Conservation (phyloP, 2,113 vertebrate genomes). For the Aegypius monachus region DNA sequence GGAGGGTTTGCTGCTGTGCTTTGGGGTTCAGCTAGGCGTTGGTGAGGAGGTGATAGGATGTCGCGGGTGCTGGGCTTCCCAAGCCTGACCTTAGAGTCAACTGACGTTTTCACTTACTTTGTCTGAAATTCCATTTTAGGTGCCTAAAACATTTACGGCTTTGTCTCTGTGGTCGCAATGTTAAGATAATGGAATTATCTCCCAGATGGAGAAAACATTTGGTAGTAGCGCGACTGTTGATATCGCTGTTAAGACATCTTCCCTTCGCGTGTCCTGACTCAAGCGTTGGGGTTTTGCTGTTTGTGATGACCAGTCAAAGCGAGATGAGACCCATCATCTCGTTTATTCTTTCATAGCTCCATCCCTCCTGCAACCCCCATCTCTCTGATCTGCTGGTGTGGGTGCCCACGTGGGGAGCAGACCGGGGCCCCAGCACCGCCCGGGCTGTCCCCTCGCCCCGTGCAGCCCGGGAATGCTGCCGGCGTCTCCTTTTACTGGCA, state of each 20-base stretch:
- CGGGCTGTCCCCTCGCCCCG: accelerated
- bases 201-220: not conserved
- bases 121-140: not conserved
- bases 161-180: too few species aligned
- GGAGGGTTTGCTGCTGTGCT: not conserved
- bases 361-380: not conserved
- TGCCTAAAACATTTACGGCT: accelerated
- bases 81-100: accelerated
- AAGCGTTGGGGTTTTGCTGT: not conserved
- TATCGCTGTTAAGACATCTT: not conserved
- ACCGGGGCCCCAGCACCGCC: accelerated
- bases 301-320: not conserved
- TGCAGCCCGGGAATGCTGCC: not conserved
- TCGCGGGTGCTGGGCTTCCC: not conserved
- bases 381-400: not conserved
- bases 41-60: not conserved
- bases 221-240: too few species aligned
- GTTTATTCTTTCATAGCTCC: not conserved
- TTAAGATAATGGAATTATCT: too few species aligned
- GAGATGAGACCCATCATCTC: not conserved
- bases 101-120: not conserved
- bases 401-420: not conserved
- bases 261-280: not conserved
- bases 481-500: not conserved
- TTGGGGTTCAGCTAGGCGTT: not conserved